Evolutionary conservation across 2,797 vertebrate genomes (phyloP), one percentile per base, ranked within the genome.

Genomic region (Rhinatrema bivittatum): DNA sequence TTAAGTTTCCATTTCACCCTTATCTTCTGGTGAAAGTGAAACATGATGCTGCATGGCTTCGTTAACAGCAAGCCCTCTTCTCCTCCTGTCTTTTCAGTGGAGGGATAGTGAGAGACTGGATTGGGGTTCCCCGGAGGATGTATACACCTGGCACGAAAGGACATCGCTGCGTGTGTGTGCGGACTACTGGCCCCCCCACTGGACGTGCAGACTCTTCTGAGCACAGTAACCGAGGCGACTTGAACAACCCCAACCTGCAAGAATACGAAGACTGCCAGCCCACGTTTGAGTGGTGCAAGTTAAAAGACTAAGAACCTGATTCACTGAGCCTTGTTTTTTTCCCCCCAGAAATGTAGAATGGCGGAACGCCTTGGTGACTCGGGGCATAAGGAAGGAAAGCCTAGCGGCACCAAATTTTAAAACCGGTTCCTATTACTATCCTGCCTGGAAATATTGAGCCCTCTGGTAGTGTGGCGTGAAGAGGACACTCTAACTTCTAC

Each of bases 61-160:
- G 10, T 10, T 17, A 41, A 13, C 33, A 40, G 53, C 26, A 40
- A 33, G 6, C 15, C 14, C 6, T 15, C 13, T 2, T 36, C n/a
- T 55, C 11, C 46, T 35, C 16, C 51, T 49, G 11, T 47, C 0
- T 66, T 26, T 14, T 2, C 16, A 98, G 96, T 2, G 93, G 93
- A 14, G 96, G 94, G 10, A 79, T 96, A 43, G 53, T 39, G n/a
- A 78, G 95, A 65, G 72, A 64, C 49, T 98, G 93, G 95, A 51
- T 34, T 0, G 93, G 96, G 0, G 89, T 98, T 13, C 95, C 94
- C 2, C 81, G 94, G 52, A 82, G 81, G 65, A 74, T 91, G 33
- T 91, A 82, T 60, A 72, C 39, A 5, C 82, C 88, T 0, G 87
- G 88, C 6, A 70, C 67, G 4, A 57, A 22, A n/a, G 55, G 62